Conservation (phyloP, 2,888 invertebrate genomes). For the Callyntrura sp. region DNA sequence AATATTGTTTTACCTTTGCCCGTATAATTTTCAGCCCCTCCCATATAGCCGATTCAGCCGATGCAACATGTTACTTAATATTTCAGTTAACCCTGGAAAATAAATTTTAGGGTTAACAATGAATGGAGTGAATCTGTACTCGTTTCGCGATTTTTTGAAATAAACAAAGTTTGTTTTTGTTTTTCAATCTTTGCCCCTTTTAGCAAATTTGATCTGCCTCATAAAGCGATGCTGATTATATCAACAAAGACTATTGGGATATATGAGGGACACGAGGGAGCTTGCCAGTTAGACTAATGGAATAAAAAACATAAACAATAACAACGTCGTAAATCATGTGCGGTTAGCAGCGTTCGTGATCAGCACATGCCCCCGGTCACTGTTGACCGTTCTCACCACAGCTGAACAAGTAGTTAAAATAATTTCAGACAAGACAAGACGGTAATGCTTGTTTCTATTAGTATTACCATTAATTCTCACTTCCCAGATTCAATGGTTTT, state of each 20-base stretch:
- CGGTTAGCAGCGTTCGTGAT: background rate
- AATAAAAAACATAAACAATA: background rate
- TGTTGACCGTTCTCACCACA: background rate
- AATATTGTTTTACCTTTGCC: too few species aligned
- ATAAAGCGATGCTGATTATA: background rate
- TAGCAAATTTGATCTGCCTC: background rate
- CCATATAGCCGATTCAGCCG: too few species aligned
- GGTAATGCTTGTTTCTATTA: background rate
- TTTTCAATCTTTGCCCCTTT: conserved; percentile 14
- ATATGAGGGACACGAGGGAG: background rate
- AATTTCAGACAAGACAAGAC: background rate
- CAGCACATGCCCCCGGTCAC: background rate
- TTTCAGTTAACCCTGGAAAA: too few species aligned
- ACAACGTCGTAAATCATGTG: too few species aligned
- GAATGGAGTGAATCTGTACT: background rate
- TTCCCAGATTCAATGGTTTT: background rate
- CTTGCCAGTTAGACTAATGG: background rate
- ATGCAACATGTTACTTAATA: too few species aligned
- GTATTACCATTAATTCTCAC: background rate
- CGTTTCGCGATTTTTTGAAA: conserved; percentile 17
- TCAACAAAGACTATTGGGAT: background rate
- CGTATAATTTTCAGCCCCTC: too few species aligned
- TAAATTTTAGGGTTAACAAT: background rate
- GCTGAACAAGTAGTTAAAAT: background rate
- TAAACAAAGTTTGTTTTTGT: conserved; percentile 26